A percentile compares a stretch with the other conserved stretches of the same genome.
Evolutionary conservation across 1,140 invertebrate genomes (phyloP).

Genomic region (Leptinotarsa lineolata): DNA sequence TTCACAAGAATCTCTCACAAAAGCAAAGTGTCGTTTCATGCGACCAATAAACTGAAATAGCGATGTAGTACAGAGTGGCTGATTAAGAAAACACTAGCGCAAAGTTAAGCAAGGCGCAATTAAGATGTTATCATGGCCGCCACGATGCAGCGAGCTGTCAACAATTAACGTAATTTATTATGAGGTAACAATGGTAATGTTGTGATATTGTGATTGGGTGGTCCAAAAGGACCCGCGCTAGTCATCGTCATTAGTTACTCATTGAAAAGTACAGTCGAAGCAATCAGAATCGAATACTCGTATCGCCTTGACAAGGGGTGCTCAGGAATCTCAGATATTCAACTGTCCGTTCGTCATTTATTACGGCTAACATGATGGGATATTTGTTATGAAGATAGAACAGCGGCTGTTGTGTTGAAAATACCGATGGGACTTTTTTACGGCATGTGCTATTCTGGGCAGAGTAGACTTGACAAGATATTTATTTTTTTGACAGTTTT

Average conservation of each 20-base stretch:
- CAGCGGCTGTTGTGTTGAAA: constrained; percentile 20
- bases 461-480: neutral
- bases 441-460: neutral
- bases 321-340: constrained; percentile 38
- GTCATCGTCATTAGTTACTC: constrained; percentile 54
- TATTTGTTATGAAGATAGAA: constrained; percentile 26
- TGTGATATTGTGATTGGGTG: constrained; percentile 55
- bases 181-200: constrained; percentile 55
- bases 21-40: neutral
- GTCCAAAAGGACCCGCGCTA: constrained; percentile 42
- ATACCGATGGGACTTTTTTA: constrained; percentile 23
- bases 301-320: constrained; percentile 17
- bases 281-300: constrained; percentile 21
- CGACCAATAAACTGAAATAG: constrained; percentile 1
- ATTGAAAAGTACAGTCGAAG: constrained; percentile 47
- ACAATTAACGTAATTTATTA: constrained; percentile 57
- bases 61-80: constrained; percentile 28
- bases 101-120: constrained; percentile 53
- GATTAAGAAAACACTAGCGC: constrained; percentile 54
- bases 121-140: constrained; percentile 54
- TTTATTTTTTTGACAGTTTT: constrained; percentile 9
- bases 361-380: constrained; percentile 32
- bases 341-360: constrained; percentile 35
- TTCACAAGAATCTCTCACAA: neutral
- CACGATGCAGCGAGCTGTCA: constrained; percentile 54